Percentiles rank a stretch among this genome's conserved stretches.
Conservation (phyloP, 2,888 invertebrate genomes). For the Tetanocera ferruginea region DNA sequence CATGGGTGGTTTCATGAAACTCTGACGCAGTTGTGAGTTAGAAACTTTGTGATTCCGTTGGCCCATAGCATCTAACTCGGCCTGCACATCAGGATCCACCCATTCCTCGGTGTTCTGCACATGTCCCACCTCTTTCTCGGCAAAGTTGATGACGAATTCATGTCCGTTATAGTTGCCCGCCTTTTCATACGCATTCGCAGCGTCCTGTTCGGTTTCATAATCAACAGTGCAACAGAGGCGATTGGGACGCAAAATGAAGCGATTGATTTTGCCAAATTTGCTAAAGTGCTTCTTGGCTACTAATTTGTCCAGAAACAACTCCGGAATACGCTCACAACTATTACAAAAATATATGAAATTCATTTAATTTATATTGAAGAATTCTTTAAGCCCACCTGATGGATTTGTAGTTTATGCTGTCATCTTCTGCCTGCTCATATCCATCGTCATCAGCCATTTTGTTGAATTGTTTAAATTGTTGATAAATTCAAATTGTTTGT, state of each 20-base stretch:
- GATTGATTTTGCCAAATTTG: slow-evolving; percentile 79
- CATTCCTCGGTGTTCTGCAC: slow-evolving; percentile 66
- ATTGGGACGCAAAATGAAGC: slow-evolving; percentile 76
- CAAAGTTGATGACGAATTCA: slow-evolving; percentile 74
- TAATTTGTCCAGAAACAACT: slow-evolving; percentile 74
- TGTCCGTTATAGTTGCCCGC: slow-evolving; percentile 76
- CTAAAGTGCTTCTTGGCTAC: slow-evolving; percentile 78
- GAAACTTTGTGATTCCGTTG: slow-evolving; percentile 29
- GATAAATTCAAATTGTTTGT: neutral
- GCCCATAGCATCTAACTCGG: slow-evolving; percentile 78
- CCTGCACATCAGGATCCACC: slow-evolving; percentile 77
- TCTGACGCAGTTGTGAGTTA: neutral
- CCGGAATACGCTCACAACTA: slow-evolving; percentile 78
- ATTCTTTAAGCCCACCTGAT: slow-evolving; percentile 58
- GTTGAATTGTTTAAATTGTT: neutral
- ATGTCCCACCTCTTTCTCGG: slow-evolving; percentile 70
- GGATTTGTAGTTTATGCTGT: slow-evolving; percentile 58
- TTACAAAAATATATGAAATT: neutral
- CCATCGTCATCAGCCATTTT: slow-evolving; percentile 48
- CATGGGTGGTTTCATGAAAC: slow-evolving; percentile 23
- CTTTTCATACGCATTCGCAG: slow-evolving; percentile 74
- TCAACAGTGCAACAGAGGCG: slow-evolving; percentile 78
- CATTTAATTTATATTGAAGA: no score
- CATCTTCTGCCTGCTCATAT: slow-evolving; percentile 41
- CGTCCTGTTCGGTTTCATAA: slow-evolving; percentile 75